Evolutionary conservation across 2,797 vertebrate genomes (phyloP).

Genomic region (Haliaeetus albicilla): DNA sequence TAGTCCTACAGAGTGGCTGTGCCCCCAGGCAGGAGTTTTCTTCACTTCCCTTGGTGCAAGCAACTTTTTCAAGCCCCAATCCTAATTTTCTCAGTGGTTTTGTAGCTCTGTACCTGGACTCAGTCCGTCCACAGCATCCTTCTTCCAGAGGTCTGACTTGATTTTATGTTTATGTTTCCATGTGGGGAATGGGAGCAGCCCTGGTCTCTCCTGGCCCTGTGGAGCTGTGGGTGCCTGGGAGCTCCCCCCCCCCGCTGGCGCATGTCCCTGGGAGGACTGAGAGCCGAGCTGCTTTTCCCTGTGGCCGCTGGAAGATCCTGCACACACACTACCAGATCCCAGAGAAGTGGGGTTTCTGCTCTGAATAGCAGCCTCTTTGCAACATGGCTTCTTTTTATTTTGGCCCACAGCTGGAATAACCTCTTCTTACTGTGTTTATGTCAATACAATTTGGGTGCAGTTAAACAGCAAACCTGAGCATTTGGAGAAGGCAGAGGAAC

Average conservation of each 20-base stretch:
- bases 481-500: not conserved
- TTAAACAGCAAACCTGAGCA: not conserved
- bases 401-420: not conserved
- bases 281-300: not conserved
- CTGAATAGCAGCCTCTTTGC: not conserved
- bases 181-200: not conserved
- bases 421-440: not conserved
- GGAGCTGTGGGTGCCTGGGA: fast-evolving
- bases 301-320: not conserved
- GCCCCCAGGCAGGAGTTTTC: not conserved
- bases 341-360: not conserved
- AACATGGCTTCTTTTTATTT: not conserved
- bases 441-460: not conserved
- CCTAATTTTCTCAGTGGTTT: not conserved
- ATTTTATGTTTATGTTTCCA: not conserved
- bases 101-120: not conserved
- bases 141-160: not conserved
- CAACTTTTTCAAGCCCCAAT: not conserved
- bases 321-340: not conserved
- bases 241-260: not conserved
- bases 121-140: not conserved
- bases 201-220: not conserved
- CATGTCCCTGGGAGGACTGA: fast-evolving
- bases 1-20: not conserved
- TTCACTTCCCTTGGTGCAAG: not conserved